phyloP scores from a whole-genome alignment of 2,113 vertebrate species.

The Callocephalon fimbriatum region DNA sequence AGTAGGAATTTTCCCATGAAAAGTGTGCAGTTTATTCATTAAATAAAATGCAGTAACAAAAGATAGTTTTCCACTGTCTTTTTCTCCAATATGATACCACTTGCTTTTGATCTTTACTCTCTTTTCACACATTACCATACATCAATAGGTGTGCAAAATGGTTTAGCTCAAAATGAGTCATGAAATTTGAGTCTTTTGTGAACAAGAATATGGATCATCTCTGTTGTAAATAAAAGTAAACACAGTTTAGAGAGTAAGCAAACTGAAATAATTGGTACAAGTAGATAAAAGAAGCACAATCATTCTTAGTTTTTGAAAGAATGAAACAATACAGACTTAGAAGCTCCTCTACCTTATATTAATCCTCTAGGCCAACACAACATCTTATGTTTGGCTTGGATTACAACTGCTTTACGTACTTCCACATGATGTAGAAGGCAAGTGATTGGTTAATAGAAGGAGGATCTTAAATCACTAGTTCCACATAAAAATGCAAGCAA shows the following conservation, averaged over 20 bases:
- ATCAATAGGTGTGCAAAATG: neutral
- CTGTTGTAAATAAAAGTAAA: neutral
- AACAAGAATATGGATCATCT: accelerated
- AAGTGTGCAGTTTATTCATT: neutral
- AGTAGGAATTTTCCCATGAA: neutral
- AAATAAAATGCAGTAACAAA: neutral
- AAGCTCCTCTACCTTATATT: neutral
- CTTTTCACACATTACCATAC: neutral
- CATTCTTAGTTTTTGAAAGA: neutral
- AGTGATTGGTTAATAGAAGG: neutral
- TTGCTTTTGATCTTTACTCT: neutral
- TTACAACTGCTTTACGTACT: neutral
- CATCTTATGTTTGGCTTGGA: neutral
- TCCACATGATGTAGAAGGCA: neutral
- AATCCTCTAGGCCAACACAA: neutral
- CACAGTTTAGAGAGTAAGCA: neutral
- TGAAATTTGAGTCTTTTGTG: neutral
- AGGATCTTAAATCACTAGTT: neutral
- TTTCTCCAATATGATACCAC: neutral
- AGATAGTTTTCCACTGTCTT: neutral
- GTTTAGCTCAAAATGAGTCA: neutral
- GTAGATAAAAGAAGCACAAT: neutral
- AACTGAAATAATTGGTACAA: neutral
- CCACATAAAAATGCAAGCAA: accelerated
- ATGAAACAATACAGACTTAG: neutral